Evolutionary conservation across 2,888 invertebrate genomes (phyloP).

Genomic region (Diloba caeruleocephala): DNA sequence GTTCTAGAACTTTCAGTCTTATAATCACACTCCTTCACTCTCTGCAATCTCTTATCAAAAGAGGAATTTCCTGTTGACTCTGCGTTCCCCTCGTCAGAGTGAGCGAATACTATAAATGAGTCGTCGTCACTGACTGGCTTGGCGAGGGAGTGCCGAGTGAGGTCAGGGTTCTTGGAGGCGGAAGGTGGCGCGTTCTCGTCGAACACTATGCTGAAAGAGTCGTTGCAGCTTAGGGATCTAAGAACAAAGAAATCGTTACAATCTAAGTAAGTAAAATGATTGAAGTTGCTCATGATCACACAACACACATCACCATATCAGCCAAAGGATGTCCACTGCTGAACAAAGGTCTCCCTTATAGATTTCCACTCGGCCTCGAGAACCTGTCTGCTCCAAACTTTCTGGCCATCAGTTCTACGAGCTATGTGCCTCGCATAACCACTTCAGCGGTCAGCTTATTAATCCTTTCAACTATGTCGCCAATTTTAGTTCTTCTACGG

Average conservation of each 20-base stretch:
- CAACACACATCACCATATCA: too few species aligned
- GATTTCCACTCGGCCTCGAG: too few species aligned
- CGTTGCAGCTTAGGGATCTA: conserved; percentile 84
- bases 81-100: conserved; percentile 55
- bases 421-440: too few species aligned
- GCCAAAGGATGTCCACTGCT: too few species aligned
- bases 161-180: conserved; percentile 43
- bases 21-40: conserved; percentile 72
- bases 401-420: too few species aligned
- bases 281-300: too few species aligned
- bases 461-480: too few species aligned
- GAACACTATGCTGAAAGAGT: conserved; percentile 83
- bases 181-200: conserved; percentile 69
- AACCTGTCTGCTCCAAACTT: too few species aligned
- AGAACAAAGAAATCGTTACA: background rate
- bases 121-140: conserved; percentile 69
- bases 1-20: conserved; percentile 64
- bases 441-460: too few species aligned
- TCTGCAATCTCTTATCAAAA: conserved; percentile 71
- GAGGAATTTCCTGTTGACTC: conserved; percentile 63
- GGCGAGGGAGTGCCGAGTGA: conserved; percentile 54
- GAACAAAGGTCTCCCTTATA: too few species aligned
- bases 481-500: too few species aligned
- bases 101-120: conserved; percentile 78
- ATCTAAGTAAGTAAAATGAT: too few species aligned